Evolutionary conservation across 2,888 invertebrate species (phyloP).

Genomic region (Xanthorhoe spadicearia): DNA sequence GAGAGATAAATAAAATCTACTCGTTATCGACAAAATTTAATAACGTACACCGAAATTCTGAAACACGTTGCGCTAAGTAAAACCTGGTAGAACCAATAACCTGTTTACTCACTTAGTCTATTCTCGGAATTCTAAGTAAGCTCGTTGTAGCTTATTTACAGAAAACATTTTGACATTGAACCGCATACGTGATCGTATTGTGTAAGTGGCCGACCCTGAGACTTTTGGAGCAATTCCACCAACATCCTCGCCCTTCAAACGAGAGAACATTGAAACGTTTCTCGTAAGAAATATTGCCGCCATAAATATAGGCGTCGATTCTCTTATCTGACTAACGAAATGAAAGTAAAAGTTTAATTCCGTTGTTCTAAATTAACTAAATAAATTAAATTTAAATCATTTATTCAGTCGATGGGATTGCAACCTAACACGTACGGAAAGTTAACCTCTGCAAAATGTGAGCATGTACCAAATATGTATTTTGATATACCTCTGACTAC

Average conservation of each 20-base stretch:
- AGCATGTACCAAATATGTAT: too few relatives aligned
- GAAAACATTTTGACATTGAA: slow-evolving; percentile 33
- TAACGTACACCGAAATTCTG: neutral
- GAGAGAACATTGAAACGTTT: slow-evolving; percentile 15
- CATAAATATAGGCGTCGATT: neutral
- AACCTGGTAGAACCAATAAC: slow-evolving; percentile 6
- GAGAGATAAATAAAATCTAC: neutral
- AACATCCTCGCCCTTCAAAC: slow-evolving; percentile 29
- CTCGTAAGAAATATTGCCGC: neutral
- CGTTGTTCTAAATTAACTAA: too few relatives aligned
- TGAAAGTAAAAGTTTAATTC: too few relatives aligned
- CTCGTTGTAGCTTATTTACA: slow-evolving; percentile 25
- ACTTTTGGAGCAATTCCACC: slow-evolving; percentile 23
- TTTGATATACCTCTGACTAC: too few relatives aligned
- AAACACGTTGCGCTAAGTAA: slow-evolving; percentile 10
- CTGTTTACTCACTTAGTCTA: neutral
- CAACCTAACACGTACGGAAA: too few relatives aligned
- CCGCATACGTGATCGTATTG: slow-evolving; percentile 30
- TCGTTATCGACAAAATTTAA: neutral
- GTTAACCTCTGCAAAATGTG: too few relatives aligned
- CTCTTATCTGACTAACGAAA: neutral
- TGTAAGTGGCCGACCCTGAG: slow-evolving; percentile 20
- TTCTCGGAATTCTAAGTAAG: slow-evolving; percentile 21
- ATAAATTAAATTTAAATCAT: too few relatives aligned
- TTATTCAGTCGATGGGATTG: too few relatives aligned